Percentiles rank a stretch among this genome's conserved stretches.
phyloP scores from a whole-genome alignment of 2,113 vertebrate genomes.

The Trematomus loennbergii region DNA sequence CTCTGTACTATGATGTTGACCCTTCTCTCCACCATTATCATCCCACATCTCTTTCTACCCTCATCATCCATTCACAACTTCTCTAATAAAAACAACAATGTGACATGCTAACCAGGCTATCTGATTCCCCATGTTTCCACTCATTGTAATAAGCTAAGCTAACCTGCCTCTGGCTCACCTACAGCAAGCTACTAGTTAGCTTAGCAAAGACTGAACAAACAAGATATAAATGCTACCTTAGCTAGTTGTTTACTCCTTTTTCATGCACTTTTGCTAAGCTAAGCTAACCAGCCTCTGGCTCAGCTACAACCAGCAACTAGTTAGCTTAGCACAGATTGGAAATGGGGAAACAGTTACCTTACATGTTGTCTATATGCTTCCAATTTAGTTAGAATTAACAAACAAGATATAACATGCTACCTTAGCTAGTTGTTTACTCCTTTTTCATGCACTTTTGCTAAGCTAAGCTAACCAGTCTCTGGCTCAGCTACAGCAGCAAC shows the following conservation, averaged over 20 bases:
- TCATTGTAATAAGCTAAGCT: too few relatives aligned
- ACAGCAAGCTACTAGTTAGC: not conserved
- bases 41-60: conserved; percentile 12
- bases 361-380: not conserved
- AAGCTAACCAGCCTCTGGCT: too few relatives aligned
- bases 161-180: too few relatives aligned
- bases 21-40: conserved; percentile 22
- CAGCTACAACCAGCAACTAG: too few relatives aligned
- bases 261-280: too few relatives aligned
- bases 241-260: too few relatives aligned
- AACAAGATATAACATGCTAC: not conserved
- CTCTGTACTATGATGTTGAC: conserved; percentile 30
- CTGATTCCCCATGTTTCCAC: too few relatives aligned
- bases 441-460: too few relatives aligned
- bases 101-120: not conserved
- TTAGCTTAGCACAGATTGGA: not conserved
- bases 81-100: not conserved
- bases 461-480: too few relatives aligned
- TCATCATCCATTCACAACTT: conserved; percentile 28
- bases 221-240: not conserved
- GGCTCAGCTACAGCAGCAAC: too few relatives aligned
- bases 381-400: not conserved
- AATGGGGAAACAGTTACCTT: not conserved
- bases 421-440: too few relatives aligned
- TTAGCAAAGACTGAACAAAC: not conserved